A percentile compares a stretch with the other conserved stretches of the same genome.
Conservation (phyloP, 2,888 invertebrate genomes). For the Amiota mariae region DNA sequence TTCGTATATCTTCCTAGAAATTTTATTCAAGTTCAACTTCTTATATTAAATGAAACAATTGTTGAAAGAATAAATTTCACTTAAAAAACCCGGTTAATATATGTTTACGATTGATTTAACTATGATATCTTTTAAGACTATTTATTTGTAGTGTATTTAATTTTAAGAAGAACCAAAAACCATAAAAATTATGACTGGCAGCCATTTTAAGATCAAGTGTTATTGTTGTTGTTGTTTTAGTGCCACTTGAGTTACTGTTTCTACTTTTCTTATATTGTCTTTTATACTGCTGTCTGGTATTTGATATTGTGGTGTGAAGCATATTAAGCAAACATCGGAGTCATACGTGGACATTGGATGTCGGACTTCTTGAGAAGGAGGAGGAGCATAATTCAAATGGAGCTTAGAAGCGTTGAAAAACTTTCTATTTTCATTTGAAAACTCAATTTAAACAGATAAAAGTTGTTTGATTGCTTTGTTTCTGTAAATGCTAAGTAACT, state of each 20-base stretch:
- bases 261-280: not conserved
- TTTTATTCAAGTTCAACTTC: no score
- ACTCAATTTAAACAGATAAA: conserved; percentile 37
- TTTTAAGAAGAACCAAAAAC: no score
- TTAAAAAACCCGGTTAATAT: no score
- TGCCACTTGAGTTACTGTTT: conserved; percentile 6
- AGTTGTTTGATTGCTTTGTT: conserved; percentile 28
- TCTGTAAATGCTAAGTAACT: conserved; percentile 16
- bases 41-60: no score
- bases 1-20: no score
- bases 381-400: not conserved
- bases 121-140: no score
- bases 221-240: conserved; percentile 7
- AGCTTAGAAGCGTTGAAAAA: conserved; percentile 25
- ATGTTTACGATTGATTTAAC: no score
- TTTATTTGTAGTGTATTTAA: no score
- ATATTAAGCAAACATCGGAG: conserved; percentile 21
- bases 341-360: not conserved
- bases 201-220: conserved; percentile 45
- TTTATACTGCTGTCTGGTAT: not conserved
- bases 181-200: conserved; percentile 36
- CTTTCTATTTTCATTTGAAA: conserved; percentile 51
- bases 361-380: not conserved
- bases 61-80: no score
- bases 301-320: conserved; percentile 17